Conservation (phyloP, 35 echinoderm and acorn worm species). For the Apostichopus japonicus region DNA sequence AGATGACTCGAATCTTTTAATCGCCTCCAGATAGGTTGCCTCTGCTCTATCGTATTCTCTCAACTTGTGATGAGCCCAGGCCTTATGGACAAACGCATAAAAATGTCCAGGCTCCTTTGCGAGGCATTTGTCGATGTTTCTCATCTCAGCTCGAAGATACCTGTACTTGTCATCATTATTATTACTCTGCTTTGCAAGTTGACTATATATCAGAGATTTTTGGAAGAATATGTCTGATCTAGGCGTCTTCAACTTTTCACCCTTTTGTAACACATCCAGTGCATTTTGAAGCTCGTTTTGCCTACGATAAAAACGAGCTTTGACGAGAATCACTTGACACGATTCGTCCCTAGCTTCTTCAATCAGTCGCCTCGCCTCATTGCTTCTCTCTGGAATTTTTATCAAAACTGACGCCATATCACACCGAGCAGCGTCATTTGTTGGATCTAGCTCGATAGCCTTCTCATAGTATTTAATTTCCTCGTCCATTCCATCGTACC, state of each 20-base stretch:
- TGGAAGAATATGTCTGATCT: constrained; percentile 5
- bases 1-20: neutral
- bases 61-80: neutral
- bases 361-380: neutral
- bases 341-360: neutral
- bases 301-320: constrained; percentile 48
- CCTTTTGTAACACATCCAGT: constrained; percentile 10
- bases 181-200: neutral
- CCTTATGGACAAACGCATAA: neutral
- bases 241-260: neutral
- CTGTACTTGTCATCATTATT: neutral
- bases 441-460: constrained; percentile 3
- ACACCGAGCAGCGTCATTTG: no score
- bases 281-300: neutral
- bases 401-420: no score
- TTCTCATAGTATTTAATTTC: constrained; percentile 13
- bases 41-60: neutral
- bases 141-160: neutral
- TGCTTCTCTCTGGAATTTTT: neutral
- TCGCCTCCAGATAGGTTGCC: neutral
- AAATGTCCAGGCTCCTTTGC: neutral
- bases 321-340: constrained; percentile 20
- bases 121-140: constrained; percentile 1
- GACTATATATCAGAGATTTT: neutral
- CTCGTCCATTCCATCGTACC: neutral